phyloP scores from a whole-genome alignment of 2,113 vertebrate species.

The Brienomyrus longianalis region DNA sequence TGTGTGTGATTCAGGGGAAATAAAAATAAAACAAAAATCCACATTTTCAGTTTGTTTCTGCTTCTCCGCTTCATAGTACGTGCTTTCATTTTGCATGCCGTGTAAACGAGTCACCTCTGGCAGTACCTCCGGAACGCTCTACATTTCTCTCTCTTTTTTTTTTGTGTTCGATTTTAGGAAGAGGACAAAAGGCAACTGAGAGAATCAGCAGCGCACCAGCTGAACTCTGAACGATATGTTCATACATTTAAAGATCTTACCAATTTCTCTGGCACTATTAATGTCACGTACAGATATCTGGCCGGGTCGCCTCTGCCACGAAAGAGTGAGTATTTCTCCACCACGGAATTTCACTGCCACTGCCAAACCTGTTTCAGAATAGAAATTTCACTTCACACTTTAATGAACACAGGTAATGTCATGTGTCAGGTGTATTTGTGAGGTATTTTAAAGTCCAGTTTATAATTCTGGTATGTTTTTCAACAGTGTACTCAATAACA shows the following conservation, averaged over 20 bases:
- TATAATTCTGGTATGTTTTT: not conserved
- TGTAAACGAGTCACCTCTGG: not conserved
- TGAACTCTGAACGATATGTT: constrained; percentile 77
- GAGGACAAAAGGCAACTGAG: constrained; percentile 80
- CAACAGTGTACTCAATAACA: not conserved
- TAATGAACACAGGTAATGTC: not conserved
- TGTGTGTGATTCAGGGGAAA: not conserved
- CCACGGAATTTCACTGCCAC: not conserved
- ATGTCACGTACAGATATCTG: constrained; percentile 89
- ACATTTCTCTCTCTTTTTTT: not conserved
- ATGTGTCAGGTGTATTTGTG: not conserved
- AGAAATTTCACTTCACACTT: constrained; percentile 12
- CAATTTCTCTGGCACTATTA: constrained; percentile 90
- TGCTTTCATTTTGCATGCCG: not conserved
- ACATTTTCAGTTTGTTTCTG: not conserved
- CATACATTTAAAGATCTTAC: constrained; percentile 84
- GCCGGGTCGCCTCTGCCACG: constrained; percentile 82
- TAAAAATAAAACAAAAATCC: not conserved
- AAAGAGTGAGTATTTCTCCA: constrained; percentile 69
- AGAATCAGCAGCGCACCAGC: constrained; percentile 76
- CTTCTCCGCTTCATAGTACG: not conserved
- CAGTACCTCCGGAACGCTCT: not conserved
- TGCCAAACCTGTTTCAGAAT: not conserved
- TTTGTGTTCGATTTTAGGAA: constrained; percentile 66
- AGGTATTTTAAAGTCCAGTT: not conserved